Base-by-base conservation (phyloP, 1,140 invertebrate genomes). In the Conus ventricosus region DNA sequence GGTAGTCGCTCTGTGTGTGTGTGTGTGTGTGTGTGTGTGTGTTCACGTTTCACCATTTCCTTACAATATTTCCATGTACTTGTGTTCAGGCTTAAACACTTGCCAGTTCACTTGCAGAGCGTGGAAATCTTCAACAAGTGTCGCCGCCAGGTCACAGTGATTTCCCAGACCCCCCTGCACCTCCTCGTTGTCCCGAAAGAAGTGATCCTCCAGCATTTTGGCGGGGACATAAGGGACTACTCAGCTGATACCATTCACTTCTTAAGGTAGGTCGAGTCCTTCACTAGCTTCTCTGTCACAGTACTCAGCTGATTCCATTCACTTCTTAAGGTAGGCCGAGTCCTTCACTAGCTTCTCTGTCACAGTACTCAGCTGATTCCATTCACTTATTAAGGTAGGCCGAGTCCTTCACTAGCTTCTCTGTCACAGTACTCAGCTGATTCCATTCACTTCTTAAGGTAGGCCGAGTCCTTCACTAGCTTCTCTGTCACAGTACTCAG, bases 181-280 rank as follows among this genome's bases (percentile, higher is more conserved):
- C 8, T 83, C 13, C 20, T 83, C 51, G 81, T 83, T 54, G 53
- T 83, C 81, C 55, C 81, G 4, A 83, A 83, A 23, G 81, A 55
- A 17, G 81, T 55, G 53, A 23, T 83, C 25, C 54, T 55, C 53
- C 17, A 7, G 20, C 53, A 54, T 6, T 55, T 83, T 53, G 23
- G 54, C 11, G 20, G 7, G 13, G 17, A 53, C 15, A 53, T 20
- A 5, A 10, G 20, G 20, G 10, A 83, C 20, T 17, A 51, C 15
- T 51, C 8, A 2, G 6, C 13, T 8, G 81, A 83, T 5, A 17
- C 51, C 55, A 55, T 83, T 11, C 11, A 23, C 8, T 83, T 83
- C 81, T 51, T 83, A 15, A 83, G 81, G 81, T 83, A 60, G 57
- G 57, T 15, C 15, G 4, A 15, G 57, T 60, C 57, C 8, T 60